Conservation (phyloP, 1,140 invertebrate species). For the Camponotus vicinus region DNA sequence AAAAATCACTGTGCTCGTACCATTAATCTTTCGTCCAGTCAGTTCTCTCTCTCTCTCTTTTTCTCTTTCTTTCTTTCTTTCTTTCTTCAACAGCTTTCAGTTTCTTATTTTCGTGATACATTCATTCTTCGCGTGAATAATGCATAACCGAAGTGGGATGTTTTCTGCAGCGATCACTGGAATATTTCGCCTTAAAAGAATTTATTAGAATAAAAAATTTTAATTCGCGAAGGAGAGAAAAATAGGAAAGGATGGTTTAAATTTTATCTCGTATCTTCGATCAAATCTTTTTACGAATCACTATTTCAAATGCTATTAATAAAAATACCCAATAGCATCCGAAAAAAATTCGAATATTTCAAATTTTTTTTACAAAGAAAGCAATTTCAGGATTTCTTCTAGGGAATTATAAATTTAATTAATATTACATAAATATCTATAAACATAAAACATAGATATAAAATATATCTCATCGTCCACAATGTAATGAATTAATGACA, state of each 20-base stretch:
- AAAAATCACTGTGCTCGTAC: background rate
- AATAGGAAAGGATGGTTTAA: background rate
- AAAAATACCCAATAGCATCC: too few relatives aligned
- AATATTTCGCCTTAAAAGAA: background rate
- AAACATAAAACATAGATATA: too few relatives aligned
- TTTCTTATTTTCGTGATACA: conserved; percentile 20
- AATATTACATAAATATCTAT: background rate
- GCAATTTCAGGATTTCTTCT: too few relatives aligned
- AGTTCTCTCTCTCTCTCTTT: background rate
- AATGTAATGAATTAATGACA: too few relatives aligned
- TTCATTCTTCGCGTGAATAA: conserved; percentile 23
- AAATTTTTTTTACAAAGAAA: background rate
- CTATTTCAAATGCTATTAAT: background rate
- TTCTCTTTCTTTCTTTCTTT: too few relatives aligned
- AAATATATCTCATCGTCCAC: background rate
- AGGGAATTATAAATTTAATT: background rate
- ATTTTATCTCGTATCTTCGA: background rate
- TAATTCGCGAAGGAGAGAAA: background rate
- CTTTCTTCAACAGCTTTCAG: background rate
- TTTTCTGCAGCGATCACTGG: background rate
- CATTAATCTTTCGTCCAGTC: conserved; percentile 24
- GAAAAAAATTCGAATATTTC: too few relatives aligned
- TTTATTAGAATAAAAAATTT: background rate
- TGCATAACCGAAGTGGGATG: conserved; percentile 16
- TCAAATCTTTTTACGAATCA: background rate